phyloP scores from a whole-genome alignment of 2,797 vertebrate genomes.

The Danio choprae region DNA sequence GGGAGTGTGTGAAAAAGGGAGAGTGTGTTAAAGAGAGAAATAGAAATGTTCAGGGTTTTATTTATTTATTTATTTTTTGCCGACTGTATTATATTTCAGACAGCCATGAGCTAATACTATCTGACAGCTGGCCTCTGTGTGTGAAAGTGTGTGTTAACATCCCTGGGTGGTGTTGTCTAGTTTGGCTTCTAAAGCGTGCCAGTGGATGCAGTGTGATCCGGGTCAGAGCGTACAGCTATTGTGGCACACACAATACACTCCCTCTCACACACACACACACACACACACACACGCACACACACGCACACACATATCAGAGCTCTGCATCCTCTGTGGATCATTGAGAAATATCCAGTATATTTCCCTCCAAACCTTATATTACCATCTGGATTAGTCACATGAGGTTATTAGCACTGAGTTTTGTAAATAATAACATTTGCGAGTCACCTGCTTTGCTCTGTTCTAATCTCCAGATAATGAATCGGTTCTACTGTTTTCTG shows the following conservation, averaged over 20 bases:
- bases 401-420: constrained; percentile 20
- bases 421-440: constrained; percentile 30
- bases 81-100: constrained; percentile 46
- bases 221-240: constrained; percentile 32
- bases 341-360: background rate
- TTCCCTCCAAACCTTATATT: background rate
- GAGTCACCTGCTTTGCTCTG: constrained; percentile 19
- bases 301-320: background rate
- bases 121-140: constrained; percentile 45
- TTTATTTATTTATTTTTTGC: constrained; percentile 8
- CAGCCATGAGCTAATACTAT: constrained; percentile 34
- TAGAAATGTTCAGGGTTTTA: constrained; percentile 6
- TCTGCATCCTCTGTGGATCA: background rate
- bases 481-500: constrained; percentile 1
- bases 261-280: background rate
- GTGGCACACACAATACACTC: constrained; percentile 3
- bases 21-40: constrained; percentile 11
- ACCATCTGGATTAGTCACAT: constrained; percentile 31
- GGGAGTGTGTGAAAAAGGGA: constrained; percentile 12
- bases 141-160: constrained; percentile 43
- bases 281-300: too few species aligned
- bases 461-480: constrained; percentile 29
- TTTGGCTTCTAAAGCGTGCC: constrained; percentile 37
- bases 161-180: constrained; percentile 42
- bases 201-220: constrained; percentile 29